Base-by-base conservation (phyloP, 2,113 vertebrate species). In the Parotia lawesii region DNA sequence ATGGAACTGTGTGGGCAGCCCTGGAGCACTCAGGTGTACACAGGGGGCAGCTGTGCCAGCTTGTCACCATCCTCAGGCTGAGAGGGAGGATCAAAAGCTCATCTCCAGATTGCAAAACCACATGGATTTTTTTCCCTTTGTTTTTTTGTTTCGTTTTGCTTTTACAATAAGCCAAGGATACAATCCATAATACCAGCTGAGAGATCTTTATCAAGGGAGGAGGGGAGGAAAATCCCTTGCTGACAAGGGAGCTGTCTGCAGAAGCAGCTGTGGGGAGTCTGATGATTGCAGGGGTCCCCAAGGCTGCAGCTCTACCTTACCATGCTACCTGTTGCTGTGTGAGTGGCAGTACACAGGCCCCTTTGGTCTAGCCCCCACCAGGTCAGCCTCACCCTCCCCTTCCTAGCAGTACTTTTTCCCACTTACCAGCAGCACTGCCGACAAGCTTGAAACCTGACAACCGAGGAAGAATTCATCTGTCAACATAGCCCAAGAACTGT, bases 371-470 rank as follows among this genome's bases (percentile, higher is more conserved):
- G 69, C 24, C 31, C 27, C 28, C 28, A 6, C 12, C 19, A 35
- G 56, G 45, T 60, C 62, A 85, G 22, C 57, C 51, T 76, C 2
- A 0, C 66, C 60, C 45, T 64, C 35, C 48, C 48, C 38, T 8
- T 80, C 67, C 48, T 11, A 35, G 23, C 24, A 2, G 3, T 56
- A 23, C 12, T 85, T 56, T 62, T 61, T 47, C 71, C 75, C 91
- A 91, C 93, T 97, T 96, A 97, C 96, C 96, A 94, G 90, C 87
- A 73, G 67, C 21, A 31, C 94, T 86, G 92, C 95, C 17, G 45
- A 95, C 94, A 91, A 85, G 94, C 89, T 94, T 83, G 50, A 89
- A 96, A 97, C 87, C 93, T 90, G 94, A 94, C 84, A 96, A 96
- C 89, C 85, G 91, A 92, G 89, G 75, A 77, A 87, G 93, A 97